Evolutionary conservation across 2,113 vertebrate genomes (phyloP).

Genomic region (Colaptes auratus): DNA sequence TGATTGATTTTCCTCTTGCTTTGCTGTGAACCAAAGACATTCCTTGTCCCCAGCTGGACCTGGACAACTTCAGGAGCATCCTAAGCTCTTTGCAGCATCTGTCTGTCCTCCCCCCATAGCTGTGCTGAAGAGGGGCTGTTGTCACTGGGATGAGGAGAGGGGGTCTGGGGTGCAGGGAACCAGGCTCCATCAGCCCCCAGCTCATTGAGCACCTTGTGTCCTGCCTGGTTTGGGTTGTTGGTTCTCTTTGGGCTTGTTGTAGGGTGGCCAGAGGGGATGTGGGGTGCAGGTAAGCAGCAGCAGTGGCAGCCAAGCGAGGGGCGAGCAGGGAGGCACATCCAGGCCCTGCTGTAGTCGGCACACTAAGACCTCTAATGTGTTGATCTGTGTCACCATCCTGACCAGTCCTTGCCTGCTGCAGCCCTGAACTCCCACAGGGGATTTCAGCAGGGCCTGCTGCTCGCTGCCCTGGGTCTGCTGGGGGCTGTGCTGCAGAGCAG

Average conservation of each 20-base stretch:
- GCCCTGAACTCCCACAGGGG: neutral
- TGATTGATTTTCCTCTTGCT: neutral
- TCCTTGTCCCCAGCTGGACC: neutral
- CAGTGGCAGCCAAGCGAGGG: neutral
- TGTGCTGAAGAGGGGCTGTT: neutral
- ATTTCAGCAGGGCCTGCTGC: neutral
- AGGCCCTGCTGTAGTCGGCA: rapidly evolving
- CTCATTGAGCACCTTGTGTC: neutral
- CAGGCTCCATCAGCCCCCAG: neutral
- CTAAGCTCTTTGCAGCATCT: neutral
- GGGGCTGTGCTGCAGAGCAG: neutral
- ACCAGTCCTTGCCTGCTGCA: neutral
- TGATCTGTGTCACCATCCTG: neutral
- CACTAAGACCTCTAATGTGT: rapidly evolving
- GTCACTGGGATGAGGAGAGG: neutral
- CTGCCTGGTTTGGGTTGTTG: rapidly evolving
- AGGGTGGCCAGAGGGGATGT: rapidly evolving
- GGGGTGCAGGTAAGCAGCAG: neutral
- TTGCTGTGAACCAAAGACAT: neutral
- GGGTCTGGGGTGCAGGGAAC: neutral
- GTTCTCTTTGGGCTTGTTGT: neutral
- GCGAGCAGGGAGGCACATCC: neutral
- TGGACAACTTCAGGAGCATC: neutral
- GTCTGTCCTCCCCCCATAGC: neutral
- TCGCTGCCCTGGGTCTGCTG: too few relatives aligned